These are phyloP conservation scores for Gymnogyps californianus DNA, from an alignment of 2,113 vertebrate species.

Conservation along the genomic window DNA sequence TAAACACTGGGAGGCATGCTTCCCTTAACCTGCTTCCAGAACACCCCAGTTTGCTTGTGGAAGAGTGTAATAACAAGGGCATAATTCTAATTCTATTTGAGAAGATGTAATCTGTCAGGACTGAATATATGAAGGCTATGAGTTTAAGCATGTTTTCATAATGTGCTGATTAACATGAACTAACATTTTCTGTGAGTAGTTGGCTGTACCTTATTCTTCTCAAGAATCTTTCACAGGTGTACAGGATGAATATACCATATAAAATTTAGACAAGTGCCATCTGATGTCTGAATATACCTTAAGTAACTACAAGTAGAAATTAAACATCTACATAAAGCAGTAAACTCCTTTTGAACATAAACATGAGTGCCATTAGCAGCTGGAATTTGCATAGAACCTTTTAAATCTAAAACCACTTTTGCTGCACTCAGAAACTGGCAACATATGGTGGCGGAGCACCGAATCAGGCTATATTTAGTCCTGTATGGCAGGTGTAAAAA, in stretches of 20 bases:
- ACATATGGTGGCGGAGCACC: neutral
- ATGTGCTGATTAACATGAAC: neutral
- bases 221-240: conserved; percentile 2
- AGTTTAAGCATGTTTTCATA: neutral
- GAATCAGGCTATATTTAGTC: neutral
- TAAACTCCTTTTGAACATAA: neutral
- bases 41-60: neutral
- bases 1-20: neutral
- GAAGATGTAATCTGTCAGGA: neutral
- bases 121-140: neutral
- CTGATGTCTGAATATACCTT: neutral
- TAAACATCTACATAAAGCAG: neutral
- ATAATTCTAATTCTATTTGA: neutral
- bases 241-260: neutral
- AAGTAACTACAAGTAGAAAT: conserved; percentile 28
- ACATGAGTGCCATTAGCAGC: conserved; percentile 9
- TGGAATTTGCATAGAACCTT: conserved; percentile 15
- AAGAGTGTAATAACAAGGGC: neutral
- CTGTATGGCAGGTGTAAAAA: neutral
- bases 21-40: neutral
- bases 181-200: neutral
- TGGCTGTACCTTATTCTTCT: neutral
- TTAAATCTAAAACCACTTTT: conserved; percentile 1
- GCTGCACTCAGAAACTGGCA: neutral
- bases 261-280: neutral